Evolutionary conservation across 2,888 invertebrate genomes (phyloP).

Genomic region (Drosophila borborema): DNA sequence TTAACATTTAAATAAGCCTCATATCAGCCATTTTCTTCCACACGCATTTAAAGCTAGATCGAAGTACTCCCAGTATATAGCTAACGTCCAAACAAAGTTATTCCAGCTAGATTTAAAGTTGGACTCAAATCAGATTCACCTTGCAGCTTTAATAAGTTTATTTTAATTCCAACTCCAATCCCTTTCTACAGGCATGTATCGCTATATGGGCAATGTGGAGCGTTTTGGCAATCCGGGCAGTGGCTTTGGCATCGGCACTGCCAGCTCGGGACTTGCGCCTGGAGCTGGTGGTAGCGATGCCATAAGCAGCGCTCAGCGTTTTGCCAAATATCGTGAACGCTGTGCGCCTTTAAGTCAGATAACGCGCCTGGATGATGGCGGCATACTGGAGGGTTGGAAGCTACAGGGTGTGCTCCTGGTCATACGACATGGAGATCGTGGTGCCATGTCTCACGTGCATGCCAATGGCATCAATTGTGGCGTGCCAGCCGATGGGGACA

Average conservation of each 20-base stretch:
- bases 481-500: slow-evolving; percentile 85
- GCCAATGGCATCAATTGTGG: slow-evolving; percentile 92
- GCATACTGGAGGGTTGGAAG: slow-evolving; percentile 85
- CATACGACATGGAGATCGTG: slow-evolving; percentile 95
- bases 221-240: slow-evolving; percentile 52
- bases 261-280: slow-evolving; percentile 25
- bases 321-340: slow-evolving; percentile 87
- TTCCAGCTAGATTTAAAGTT: too few species aligned
- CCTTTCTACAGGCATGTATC: slow-evolving; percentile 89
- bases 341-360: slow-evolving; percentile 92
- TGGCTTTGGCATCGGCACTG: slow-evolving; percentile 44
- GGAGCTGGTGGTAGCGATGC: slow-evolving; percentile 31
- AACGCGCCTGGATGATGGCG: slow-evolving; percentile 89
- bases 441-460: slow-evolving; percentile 93
- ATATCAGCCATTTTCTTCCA: too few species aligned
- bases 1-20: too few species aligned
- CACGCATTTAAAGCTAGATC: too few species aligned
- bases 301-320: slow-evolving; percentile 53
- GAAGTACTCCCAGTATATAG: too few species aligned
- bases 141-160: not conserved
- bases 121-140: not conserved
- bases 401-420: slow-evolving; percentile 88
- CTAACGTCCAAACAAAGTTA: too few species aligned
- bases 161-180: not conserved
- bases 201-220: slow-evolving; percentile 88